Evolutionary conservation across 2,888 invertebrate species (phyloP).

Genomic region (Synergus umbraculus): DNA sequence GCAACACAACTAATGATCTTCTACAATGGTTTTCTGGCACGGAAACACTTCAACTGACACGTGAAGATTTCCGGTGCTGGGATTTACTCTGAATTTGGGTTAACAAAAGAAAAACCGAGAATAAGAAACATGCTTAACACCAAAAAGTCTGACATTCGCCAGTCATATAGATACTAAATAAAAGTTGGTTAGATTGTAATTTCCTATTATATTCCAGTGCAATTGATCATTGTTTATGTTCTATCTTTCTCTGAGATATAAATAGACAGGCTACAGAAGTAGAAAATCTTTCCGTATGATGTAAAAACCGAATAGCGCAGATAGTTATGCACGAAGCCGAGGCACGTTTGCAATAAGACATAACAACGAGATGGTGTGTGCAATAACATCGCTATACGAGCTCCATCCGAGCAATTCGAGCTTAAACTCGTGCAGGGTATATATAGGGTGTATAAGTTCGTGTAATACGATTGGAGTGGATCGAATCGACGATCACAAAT

Average conservation of each 20-base stretch:
- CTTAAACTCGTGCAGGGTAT: too few relatives aligned
- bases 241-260: too few relatives aligned
- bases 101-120: not conserved
- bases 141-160: too few relatives aligned
- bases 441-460: not conserved
- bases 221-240: too few relatives aligned
- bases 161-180: too few relatives aligned
- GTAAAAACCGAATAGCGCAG: too few relatives aligned
- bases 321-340: not conserved
- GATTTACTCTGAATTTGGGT: not conserved
- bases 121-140: not conserved
- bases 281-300: too few relatives aligned
- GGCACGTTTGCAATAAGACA: not conserved
- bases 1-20: conserved; percentile 57
- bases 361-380: conserved; percentile 2
- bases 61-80: not conserved
- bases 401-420: not conserved
- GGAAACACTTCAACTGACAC: not conserved
- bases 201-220: too few relatives aligned
- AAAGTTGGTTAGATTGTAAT: too few relatives aligned
- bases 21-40: conserved; percentile 43
- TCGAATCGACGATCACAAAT: not conserved
- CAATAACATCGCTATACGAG: not conserved
- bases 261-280: too few relatives aligned
- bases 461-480: not conserved